phyloP scores from a whole-genome alignment of 2,888 invertebrate species.

The Diarsia rubi region DNA sequence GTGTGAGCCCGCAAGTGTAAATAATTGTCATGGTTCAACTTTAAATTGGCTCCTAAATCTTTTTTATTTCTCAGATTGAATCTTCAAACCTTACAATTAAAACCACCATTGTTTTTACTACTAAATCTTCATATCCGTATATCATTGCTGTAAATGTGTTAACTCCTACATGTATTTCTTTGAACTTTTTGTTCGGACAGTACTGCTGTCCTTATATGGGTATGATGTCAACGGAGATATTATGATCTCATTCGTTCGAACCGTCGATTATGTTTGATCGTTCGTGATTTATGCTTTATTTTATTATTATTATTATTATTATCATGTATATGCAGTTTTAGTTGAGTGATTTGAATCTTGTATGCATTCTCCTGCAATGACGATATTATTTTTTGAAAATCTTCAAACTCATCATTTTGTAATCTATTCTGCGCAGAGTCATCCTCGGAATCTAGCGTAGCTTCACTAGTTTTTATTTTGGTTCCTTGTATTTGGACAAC shows the following conservation, averaged over 20 bases:
- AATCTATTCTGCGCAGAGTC: neutral
- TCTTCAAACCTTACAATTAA: conserved; percentile 54
- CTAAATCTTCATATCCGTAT: conserved; percentile 32
- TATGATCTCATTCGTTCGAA: conserved; percentile 67
- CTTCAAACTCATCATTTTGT: too few species aligned
- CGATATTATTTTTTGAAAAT: neutral
- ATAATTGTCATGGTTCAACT: conserved; percentile 11
- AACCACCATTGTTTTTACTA: conserved; percentile 51
- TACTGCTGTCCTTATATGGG: conserved; percentile 65
- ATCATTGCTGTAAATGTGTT: conserved; percentile 48
- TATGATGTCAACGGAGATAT: conserved; percentile 71
- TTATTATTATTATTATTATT: too few species aligned
- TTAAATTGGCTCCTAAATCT: conserved; percentile 41
- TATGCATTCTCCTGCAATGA: neutral
- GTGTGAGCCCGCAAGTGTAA: conserved; percentile 5
- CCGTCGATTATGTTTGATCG: conserved; percentile 45
- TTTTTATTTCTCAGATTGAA: conserved; percentile 46
- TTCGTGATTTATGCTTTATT: conserved; percentile 53
- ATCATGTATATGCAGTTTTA: neutral
- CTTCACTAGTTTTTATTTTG: neutral
- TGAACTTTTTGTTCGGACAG: conserved; percentile 51
- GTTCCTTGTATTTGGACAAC: neutral
- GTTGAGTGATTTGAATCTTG: neutral
- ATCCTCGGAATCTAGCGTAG: neutral
- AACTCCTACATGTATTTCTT: conserved; percentile 58